Percentiles rank a stretch among this genome's conserved stretches.
Conservation (phyloP, 2,113 vertebrate species). For the Indri indri region DNA sequence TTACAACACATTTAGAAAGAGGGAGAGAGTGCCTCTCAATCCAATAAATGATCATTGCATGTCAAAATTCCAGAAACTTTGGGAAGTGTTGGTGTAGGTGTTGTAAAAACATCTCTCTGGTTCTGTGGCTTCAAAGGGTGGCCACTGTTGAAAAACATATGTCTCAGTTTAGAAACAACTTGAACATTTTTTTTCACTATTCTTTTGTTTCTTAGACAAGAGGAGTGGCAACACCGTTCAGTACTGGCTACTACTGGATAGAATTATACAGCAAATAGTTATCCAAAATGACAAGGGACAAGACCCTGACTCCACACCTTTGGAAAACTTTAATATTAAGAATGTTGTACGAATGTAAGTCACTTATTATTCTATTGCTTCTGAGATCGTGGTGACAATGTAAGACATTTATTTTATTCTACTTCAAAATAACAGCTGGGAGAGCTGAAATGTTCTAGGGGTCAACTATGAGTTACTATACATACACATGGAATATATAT, state of each 20-base stretch:
- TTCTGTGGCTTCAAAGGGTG: background rate
- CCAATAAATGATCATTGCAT: background rate
- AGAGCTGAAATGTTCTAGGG: background rate
- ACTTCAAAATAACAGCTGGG: background rate
- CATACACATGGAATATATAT: background rate
- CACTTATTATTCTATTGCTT: background rate
- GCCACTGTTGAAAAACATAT: background rate
- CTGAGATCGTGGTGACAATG: background rate
- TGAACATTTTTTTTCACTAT: background rate
- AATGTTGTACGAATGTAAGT: slow-evolving; percentile 98
- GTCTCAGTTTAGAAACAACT: background rate
- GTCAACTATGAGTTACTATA: background rate
- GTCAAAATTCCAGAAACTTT: background rate
- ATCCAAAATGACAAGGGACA: slow-evolving; percentile 98
- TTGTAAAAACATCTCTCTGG: background rate
- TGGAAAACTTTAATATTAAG: slow-evolving; percentile 99
- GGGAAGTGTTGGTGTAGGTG: background rate
- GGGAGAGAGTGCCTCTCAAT: background rate
- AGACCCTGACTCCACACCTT: slow-evolving; percentile 94
- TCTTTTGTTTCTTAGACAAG: slow-evolving; percentile 88
- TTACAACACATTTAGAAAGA: background rate
- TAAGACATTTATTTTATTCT: slow-evolving; percentile 1
- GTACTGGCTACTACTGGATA: slow-evolving; percentile 98
- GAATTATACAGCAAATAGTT: slow-evolving; percentile 98
- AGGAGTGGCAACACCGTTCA: slow-evolving; percentile 98